phyloP scores from a whole-genome alignment of 2,888 invertebrate species.

The Ornithoptera priamus region DNA sequence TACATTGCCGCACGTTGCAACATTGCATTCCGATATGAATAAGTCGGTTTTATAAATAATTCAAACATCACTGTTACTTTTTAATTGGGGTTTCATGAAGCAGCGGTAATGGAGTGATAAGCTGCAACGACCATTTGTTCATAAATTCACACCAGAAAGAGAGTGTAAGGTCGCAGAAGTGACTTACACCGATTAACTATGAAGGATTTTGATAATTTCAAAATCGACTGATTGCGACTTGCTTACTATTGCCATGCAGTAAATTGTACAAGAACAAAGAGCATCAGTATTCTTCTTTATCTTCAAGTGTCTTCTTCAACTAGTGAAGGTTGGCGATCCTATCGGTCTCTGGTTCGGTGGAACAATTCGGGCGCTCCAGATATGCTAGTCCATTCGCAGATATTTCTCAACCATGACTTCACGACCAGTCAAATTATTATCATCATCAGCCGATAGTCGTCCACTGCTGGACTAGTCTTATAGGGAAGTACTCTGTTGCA shows the following conservation, averaged over 20 bases:
- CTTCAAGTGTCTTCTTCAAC: no score
- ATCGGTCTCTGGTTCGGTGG: no score
- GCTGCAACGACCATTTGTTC: not conserved
- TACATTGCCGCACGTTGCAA: no score
- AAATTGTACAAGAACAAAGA: not conserved
- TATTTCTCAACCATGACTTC: no score
- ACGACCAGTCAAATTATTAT: no score
- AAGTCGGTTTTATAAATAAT: no score
- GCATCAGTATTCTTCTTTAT: not conserved
- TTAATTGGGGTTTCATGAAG: not conserved
- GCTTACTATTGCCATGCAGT: not conserved
- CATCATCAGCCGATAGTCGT: no score
- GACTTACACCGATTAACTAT: constrained; percentile 1
- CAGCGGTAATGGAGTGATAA: not conserved
- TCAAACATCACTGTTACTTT: no score
- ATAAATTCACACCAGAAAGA: constrained; percentile 2
- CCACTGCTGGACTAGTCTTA: not conserved
- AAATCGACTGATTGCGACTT: constrained; percentile 1
- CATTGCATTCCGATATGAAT: no score
- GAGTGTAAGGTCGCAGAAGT: constrained; percentile 6
- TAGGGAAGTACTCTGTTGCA: not conserved
- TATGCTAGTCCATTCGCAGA: no score
- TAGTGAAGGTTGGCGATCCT: no score
- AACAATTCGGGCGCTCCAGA: no score
- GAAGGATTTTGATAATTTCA: constrained; percentile 7